Base-by-base conservation (phyloP, 1,140 invertebrate species). In the Meloidogyne floridensis region DNA sequence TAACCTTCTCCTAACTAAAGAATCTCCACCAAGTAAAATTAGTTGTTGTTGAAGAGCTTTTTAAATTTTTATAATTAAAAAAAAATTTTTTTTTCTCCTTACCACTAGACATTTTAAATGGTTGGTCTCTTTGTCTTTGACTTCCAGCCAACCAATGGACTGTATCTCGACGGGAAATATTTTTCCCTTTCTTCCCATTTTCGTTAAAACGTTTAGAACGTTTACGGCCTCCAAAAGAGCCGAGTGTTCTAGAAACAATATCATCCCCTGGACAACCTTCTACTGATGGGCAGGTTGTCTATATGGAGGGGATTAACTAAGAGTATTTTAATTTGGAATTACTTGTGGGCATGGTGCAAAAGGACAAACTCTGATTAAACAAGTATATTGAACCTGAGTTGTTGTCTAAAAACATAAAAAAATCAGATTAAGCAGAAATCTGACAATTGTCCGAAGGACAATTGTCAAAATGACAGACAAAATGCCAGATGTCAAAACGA, bases 341-440 rank as follows among this genome's bases (percentile, higher is more conserved):
- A 84, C 87, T 77, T 87, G 79, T 5, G 89, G 87, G 81, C 88
- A 89, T 47, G 84, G 76, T 10, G 86, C 84, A 80, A 89, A 89
- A 10, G 89, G 89, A 81, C 88, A 89, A 32, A 90, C 81, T 74
- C 88, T 72, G 7, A 89, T 81, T 32, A 89, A 80, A 81, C 88
- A 89, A n/a, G 87, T 89, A 81, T 90, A 89, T 74, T 90, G 88
- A 8, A 89, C 83, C 73, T 90, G 87, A 18, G 87, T 84, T 42
- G 88, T 90, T 59, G 89, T 88, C 69, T 90, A 87, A 65, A 65
- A 65, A 65, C 32, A 32, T 32, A 15, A 4, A 13, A 65, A n/a
- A 18, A n/a, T 5, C 6, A 7, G 3, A 65, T 7, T 65, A 13
- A 6, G 32, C 32, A 32, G 32, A 32, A 32, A 32, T 32, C 32